phyloP scores from a whole-genome alignment of 2,797 vertebrate genomes.

The Galago senegalensis region DNA sequence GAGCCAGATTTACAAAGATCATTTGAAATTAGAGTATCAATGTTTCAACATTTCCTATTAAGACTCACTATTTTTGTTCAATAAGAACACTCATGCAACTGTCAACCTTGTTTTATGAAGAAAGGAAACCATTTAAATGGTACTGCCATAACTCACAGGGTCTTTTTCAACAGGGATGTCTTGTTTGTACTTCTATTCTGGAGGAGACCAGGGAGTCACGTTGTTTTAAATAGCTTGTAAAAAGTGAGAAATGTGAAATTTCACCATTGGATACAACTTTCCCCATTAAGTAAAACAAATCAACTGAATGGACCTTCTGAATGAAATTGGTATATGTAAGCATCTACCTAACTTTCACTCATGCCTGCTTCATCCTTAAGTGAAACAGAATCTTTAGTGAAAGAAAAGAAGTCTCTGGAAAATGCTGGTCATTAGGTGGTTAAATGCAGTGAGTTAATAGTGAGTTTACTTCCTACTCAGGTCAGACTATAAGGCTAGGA shows the following conservation, averaged over 20 bases:
- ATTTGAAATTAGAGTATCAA: constrained; percentile 54
- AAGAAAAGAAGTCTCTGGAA: constrained; percentile 52
- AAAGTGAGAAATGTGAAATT: constrained; percentile 11
- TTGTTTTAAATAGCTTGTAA: not conserved
- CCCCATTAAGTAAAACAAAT: not conserved
- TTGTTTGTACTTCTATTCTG: not conserved
- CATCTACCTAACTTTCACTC: not conserved
- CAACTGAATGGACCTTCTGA: not conserved
- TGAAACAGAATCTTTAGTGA: constrained; percentile 33
- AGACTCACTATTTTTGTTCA: not conserved
- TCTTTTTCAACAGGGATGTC: not conserved
- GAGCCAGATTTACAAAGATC: not conserved
- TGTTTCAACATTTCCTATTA: not conserved
- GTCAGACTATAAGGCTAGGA: constrained; percentile 42
- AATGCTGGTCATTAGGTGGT: not conserved
- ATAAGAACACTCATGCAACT: not conserved
- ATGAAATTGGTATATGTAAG: not conserved
- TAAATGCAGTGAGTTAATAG: constrained; percentile 26
- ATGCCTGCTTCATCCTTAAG: not conserved
- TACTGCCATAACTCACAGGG: not conserved
- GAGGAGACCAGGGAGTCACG: not conserved
- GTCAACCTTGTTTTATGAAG: not conserved
- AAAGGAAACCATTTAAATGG: not conserved
- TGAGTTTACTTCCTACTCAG: constrained; percentile 40
- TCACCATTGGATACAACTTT: not conserved